Percentiles rank a stretch among this genome's conserved stretches.
Conservation (phyloP, 2,888 invertebrate genomes). For the Cordilura impudica region DNA sequence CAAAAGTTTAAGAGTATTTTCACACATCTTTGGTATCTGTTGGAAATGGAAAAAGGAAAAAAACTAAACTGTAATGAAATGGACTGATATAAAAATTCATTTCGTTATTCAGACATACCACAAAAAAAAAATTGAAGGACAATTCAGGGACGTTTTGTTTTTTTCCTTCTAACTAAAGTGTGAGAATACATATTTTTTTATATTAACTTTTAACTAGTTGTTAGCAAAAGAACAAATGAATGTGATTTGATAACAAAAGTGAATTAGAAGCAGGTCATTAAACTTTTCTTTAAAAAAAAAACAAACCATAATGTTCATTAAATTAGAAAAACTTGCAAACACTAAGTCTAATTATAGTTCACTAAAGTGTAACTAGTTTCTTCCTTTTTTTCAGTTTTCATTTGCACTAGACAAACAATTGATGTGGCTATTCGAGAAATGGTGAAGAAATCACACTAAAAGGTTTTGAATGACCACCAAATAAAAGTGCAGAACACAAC, state of each 20-base stretch:
- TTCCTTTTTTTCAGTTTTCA: too few species aligned
- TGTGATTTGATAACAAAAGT: background rate
- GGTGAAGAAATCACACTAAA: too few species aligned
- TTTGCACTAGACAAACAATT: too few species aligned
- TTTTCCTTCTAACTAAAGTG: background rate
- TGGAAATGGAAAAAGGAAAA: background rate
- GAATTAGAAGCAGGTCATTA: background rate
- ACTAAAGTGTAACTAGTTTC: too few species aligned
- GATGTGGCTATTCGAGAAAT: too few species aligned
- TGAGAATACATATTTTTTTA: background rate
- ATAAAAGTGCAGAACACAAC: too few species aligned
- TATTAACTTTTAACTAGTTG: background rate
- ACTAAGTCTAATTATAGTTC: too few species aligned
- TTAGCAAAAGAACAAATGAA: background rate
- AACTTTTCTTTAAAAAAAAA: background rate
- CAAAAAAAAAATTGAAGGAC: conserved; percentile 44
- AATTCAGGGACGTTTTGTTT: conserved; percentile 51
- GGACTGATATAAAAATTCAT: conserved; percentile 1
- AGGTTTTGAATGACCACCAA: too few species aligned
- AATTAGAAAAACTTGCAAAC: too few species aligned
- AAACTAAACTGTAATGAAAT: conserved; percentile 2
- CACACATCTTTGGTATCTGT: conserved; percentile 12
- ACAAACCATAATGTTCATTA: background rate
- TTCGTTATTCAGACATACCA: conserved; percentile 18
- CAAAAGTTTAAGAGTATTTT: conserved; percentile 41